phyloP scores from a whole-genome alignment of 2,888 invertebrate genomes.

The Atrina japonica region DNA sequence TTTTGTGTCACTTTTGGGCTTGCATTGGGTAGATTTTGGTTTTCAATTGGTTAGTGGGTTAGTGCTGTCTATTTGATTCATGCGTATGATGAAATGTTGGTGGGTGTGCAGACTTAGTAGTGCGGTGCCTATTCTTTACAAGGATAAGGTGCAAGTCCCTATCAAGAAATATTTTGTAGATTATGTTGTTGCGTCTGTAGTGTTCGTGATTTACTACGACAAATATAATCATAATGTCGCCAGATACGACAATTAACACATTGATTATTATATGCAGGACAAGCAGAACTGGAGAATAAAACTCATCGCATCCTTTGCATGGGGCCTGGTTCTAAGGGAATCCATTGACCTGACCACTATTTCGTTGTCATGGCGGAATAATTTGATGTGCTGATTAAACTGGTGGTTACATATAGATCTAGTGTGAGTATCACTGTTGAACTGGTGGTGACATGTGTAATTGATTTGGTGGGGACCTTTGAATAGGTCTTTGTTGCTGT shows the following conservation, averaged over 20 bases:
- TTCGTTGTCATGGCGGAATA: neutral
- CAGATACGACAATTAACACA: slow-evolving; percentile 1
- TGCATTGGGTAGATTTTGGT: too few relatives aligned
- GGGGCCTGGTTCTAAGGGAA: neutral
- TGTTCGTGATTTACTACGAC: neutral
- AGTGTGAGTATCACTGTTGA: neutral
- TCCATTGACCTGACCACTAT: too few relatives aligned
- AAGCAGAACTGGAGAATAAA: slow-evolving; percentile 7
- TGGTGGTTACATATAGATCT: neutral
- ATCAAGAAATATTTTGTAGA: too few relatives aligned
- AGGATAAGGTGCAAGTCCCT: too few relatives aligned
- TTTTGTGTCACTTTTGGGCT: too few relatives aligned
- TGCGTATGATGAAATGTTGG: too few relatives aligned
- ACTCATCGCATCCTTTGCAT: slow-evolving; percentile 20
- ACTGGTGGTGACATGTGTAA: neutral
- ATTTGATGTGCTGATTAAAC: neutral
- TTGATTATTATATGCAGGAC: slow-evolving; percentile 8
- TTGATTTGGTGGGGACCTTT: neutral
- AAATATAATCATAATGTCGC: slow-evolving; percentile 8
- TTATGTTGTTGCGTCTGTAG: too few relatives aligned
- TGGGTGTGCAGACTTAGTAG: too few relatives aligned
- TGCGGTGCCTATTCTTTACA: too few relatives aligned
- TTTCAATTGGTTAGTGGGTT: too few relatives aligned
- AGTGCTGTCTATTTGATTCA: too few relatives aligned
- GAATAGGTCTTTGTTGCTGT: slow-evolving; percentile 1